Evolutionary conservation across 1,140 invertebrate species (phyloP).

Genomic region (Hylyphantes graminicola): DNA sequence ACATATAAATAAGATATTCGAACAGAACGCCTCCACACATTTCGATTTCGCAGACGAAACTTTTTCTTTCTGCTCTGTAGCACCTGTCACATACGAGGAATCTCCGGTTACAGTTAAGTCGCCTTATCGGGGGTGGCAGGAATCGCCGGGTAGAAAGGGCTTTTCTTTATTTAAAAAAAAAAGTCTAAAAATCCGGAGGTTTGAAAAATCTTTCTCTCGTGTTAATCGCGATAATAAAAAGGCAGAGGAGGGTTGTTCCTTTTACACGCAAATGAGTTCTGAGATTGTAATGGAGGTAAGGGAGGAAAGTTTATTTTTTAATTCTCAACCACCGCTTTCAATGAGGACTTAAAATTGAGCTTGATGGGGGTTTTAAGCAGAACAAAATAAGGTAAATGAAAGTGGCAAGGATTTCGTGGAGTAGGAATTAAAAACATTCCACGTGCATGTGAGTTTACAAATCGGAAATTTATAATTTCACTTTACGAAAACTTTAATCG

Average conservation of each 20-base stretch:
- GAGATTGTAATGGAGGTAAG: neutral
- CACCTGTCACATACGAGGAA: conserved; percentile 30
- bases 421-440: too few relatives aligned
- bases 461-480: too few relatives aligned
- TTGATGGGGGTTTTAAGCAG: too few relatives aligned
- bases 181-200: neutral
- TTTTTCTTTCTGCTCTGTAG: conserved; percentile 20
- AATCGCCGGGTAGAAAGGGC: neutral
- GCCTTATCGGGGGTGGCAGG: conserved; percentile 19
- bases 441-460: too few relatives aligned
- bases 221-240: conserved; percentile 29
- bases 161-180: neutral
- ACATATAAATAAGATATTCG: neutral
- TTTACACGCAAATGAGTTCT: conserved; percentile 16
- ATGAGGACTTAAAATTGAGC: too few relatives aligned
- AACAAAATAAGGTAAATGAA: too few relatives aligned
- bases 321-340: too few relatives aligned
- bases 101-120: conserved; percentile 6
- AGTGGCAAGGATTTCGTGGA: too few relatives aligned
- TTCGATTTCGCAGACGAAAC: neutral
- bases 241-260: neutral
- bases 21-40: neutral
- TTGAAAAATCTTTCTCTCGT: conserved; percentile 26
- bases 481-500: too few relatives aligned
- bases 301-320: neutral